Evolutionary conservation across 2,113 vertebrate genomes (phyloP).

Genomic region (Actenoides lindsayi): DNA sequence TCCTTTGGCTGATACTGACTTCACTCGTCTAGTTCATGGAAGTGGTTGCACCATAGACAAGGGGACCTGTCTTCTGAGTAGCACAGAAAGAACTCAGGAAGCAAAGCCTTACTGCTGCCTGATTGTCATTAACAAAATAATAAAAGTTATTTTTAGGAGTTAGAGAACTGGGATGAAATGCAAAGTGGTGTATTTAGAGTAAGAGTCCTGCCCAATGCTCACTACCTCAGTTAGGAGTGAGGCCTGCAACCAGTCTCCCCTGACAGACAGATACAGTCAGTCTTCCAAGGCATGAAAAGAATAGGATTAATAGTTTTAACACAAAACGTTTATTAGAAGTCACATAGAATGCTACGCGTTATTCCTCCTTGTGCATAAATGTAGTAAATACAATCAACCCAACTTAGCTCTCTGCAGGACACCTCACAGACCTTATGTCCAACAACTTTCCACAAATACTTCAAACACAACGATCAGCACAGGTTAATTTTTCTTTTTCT

Average conservation of each 20-base stretch:
- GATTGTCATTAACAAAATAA: neutral
- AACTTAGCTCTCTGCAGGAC: neutral
- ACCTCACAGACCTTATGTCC: neutral
- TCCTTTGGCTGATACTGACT: neutral
- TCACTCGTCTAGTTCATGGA: neutral
- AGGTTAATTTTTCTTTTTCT: neutral
- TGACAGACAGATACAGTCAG: neutral
- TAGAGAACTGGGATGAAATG: neutral
- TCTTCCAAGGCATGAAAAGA: neutral
- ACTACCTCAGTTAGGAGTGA: neutral
- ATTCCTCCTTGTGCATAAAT: neutral
- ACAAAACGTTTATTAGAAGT: neutral
- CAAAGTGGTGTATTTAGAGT: neutral
- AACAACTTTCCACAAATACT: neutral
- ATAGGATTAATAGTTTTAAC: neutral
- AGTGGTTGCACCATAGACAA: neutral
- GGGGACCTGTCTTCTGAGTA: fast-evolving
- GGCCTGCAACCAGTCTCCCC: neutral
- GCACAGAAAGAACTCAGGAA: neutral
- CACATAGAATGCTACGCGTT: fast-evolving
- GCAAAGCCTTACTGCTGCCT: neutral
- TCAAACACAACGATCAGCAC: neutral
- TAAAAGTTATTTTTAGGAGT: neutral
- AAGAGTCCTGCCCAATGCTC: neutral
- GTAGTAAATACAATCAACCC: neutral